phyloP scores from a whole-genome alignment of 2,888 invertebrate species.

The Kryphioiulus occultus region DNA sequence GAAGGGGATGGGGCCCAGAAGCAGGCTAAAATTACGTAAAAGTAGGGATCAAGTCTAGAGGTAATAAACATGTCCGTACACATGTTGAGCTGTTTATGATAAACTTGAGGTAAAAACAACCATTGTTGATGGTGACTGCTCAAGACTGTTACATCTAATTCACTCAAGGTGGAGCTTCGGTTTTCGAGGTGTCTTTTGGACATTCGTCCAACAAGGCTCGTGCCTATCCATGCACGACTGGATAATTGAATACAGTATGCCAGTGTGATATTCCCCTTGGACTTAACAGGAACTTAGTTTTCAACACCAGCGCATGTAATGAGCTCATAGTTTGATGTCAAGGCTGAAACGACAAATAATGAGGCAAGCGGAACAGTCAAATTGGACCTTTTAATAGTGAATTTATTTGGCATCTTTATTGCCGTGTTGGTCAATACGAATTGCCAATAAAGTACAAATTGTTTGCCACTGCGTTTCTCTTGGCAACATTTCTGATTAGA shows the following conservation, averaged over 20 bases:
- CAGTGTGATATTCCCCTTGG: no score
- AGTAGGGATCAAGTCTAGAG: background rate
- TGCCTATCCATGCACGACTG: no score
- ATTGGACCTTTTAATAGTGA: background rate
- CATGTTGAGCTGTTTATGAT: background rate
- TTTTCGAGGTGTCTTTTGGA: no score
- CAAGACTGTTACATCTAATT: no score
- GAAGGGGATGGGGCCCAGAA: background rate
- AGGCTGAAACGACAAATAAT: conserved; percentile 23
- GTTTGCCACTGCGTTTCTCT: conserved; percentile 4
- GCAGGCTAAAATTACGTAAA: background rate
- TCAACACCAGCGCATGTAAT: background rate
- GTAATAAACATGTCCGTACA: background rate
- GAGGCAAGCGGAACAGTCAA: background rate
- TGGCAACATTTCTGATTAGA: conserved; percentile 12
- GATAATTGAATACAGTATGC: no score
- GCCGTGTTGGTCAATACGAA: background rate
- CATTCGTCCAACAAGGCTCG: no score
- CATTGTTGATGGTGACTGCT: no score
- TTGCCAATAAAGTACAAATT: background rate
- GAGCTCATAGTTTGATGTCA: background rate
- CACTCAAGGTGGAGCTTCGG: no score
- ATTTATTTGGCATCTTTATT: background rate
- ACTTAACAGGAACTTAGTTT: background rate
- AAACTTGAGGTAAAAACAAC: no score